Conservation (phyloP, 2,888 invertebrate species). For the Neoascia interrupta region DNA sequence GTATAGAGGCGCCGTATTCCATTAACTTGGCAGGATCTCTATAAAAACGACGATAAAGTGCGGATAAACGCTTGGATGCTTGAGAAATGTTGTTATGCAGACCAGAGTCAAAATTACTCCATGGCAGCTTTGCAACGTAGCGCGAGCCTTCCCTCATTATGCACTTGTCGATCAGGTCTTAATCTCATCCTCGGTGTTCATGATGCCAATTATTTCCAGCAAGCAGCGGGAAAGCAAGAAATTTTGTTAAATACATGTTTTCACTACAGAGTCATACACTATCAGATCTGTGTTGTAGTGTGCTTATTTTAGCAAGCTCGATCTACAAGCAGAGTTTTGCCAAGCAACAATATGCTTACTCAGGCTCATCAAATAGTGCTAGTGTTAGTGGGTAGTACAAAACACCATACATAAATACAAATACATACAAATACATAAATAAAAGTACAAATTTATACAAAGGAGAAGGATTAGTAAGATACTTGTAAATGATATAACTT, state of each 20-base stretch:
- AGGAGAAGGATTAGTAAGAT: conserved; percentile 12
- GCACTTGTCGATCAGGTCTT: conserved; percentile 11
- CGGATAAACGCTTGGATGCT: not conserved
- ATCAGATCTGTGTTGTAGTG: no score
- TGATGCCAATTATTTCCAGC: conserved; percentile 16
- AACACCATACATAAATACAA: no score
- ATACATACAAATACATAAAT: no score
- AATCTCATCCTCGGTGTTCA: conserved; percentile 1
- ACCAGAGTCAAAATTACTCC: not conserved
- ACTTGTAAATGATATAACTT: no score
- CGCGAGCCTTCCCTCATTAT: not conserved
- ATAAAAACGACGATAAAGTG: not conserved
- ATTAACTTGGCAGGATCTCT: not conserved
- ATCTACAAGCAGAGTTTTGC: no score
- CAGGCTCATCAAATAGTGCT: no score
- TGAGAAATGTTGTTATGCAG: not conserved
- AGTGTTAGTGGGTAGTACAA: no score
- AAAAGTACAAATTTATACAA: no score
- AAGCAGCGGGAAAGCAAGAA: not conserved
- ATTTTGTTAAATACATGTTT: not conserved
- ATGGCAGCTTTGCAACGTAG: conserved; percentile 8
- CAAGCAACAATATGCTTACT: no score
- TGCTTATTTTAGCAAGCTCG: no score
- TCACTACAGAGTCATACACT: conserved; percentile 7
- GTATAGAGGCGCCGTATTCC: conserved; percentile 5